Percentiles rank a stretch among this genome's conserved stretches.
Conservation (phyloP, 30 jellyfish, hydroid and myxozoan species). For the Cassiopea andromeda region DNA sequence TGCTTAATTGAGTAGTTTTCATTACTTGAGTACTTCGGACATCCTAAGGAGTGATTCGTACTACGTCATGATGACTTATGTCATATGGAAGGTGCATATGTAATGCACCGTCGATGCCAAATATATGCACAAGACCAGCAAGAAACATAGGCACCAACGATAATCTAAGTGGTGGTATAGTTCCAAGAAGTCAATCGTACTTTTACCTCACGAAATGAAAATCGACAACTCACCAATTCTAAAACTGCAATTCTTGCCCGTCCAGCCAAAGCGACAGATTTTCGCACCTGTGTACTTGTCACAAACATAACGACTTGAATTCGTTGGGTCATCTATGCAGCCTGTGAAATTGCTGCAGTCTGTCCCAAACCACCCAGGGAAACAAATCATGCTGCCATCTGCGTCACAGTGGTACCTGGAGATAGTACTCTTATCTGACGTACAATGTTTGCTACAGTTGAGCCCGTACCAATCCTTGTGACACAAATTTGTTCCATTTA, state of each 20-base stretch:
- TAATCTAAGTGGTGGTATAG: too few relatives aligned
- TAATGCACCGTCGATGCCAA: too few relatives aligned
- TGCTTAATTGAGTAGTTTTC: too few relatives aligned
- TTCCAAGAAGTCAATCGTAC: too few relatives aligned
- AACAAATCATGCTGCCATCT: constrained; percentile 4
- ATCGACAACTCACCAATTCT: background rate
- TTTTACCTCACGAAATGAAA: too few relatives aligned
- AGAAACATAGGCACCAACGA: too few relatives aligned
- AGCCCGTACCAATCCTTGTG: constrained; percentile 50
- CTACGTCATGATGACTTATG: too few relatives aligned
- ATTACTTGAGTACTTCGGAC: too few relatives aligned
- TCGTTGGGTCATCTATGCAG: constrained; percentile 5
- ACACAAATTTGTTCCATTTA: constrained; percentile 56
- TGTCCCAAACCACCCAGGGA: constrained; percentile 35
- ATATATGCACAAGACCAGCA: too few relatives aligned
- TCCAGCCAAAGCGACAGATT: background rate
- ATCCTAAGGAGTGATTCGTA: too few relatives aligned
- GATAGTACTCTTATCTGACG: background rate
- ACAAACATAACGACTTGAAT: background rate
- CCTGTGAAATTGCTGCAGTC: constrained; percentile 22
- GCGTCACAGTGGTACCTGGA: constrained; percentile 49
- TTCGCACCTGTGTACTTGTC: constrained; percentile 17
- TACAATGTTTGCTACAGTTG: constrained; percentile 41
- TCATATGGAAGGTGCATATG: too few relatives aligned
- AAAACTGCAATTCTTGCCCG: background rate